Base-by-base conservation (phyloP, 30 jellyfish, hydroid and myxozoan genomes). In the Mastigias papua region DNA sequence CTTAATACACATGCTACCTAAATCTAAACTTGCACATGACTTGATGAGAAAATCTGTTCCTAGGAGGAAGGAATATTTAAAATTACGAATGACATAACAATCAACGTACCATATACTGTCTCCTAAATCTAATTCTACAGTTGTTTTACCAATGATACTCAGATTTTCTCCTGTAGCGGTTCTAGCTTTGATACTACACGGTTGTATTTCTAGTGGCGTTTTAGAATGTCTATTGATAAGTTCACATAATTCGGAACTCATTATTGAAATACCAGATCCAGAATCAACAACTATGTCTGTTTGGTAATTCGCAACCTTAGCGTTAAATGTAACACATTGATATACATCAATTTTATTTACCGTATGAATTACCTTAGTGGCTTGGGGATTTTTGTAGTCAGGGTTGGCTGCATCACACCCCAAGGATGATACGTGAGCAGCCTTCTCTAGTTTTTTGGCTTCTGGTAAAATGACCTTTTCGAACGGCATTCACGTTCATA, bases 311-410 rank as follows among this genome's bases (percentile, higher is more conserved):
- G 22, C 90, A 2, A 80, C 81, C 1, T 57, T 48, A 1, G 73
- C 82, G 62, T n/a, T 54, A 78, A 78, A 63, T 20, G 89, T 78
- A 54, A 78, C 81, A 78, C 82, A 78, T 32, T 78, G 80, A 17
- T 9, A n/a, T n/a, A n/a, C 8, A 9, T 37, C 48, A 9, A 4
- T 31, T 9, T 25, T 65, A 17, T 9, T 2, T 27, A 68, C 51
- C 9, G 2, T 71, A 13, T n/a, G n/a, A n/a, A n/a, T n/a, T n/a
- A n/a, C n/a, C n/a, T 0, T 20, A 8, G 9, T 4, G 33, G 28
- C 0, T 30, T 71, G 82, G 82, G 82, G 82, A 30, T 71, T 71
- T 71, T 11, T 42, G 23, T 73, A n/a, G n/a, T n/a, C n/a, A n/a
- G n/a, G 9, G 9, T 50, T 1, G 11, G 78, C 87, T 57, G 78